Conservation (phyloP, 2,888 invertebrate genomes). For the Kryphioiulus occultus region DNA sequence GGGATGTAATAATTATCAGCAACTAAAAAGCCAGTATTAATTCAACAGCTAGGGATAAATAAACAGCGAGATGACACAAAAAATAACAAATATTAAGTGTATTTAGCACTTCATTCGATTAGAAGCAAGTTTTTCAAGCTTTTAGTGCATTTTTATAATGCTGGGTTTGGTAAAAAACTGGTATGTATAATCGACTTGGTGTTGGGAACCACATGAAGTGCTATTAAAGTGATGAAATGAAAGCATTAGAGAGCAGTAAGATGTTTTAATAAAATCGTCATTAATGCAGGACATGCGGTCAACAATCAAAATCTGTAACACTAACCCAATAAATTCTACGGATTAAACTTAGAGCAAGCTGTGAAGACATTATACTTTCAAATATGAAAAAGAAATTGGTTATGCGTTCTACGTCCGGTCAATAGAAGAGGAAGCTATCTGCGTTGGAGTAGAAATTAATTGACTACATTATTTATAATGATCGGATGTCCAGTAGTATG, state of each 20-base stretch:
- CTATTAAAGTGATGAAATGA: neutral
- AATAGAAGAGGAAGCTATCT: neutral
- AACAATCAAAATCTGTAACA: neutral
- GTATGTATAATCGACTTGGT: neutral
- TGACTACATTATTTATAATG: slow-evolving; percentile 1
- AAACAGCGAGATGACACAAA: neutral
- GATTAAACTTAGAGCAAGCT: neutral
- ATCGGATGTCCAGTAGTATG: slow-evolving; percentile 10
- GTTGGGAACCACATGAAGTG: too few species aligned
- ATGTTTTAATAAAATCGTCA: neutral
- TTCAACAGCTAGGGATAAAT: neutral
- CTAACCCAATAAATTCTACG: neutral
- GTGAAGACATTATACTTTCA: neutral
- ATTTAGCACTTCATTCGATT: neutral
- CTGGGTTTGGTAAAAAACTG: neutral
- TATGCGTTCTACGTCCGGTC: neutral
- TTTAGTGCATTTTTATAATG: too few species aligned
- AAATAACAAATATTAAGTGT: neutral
- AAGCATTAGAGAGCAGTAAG: neutral
- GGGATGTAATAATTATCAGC: too few species aligned
- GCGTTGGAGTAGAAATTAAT: slow-evolving; percentile 7
- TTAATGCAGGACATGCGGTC: neutral
- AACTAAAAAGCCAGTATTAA: too few species aligned
- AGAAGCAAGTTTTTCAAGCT: neutral
- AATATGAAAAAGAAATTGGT: neutral